These are phyloP conservation scores for Maniola hyperantus DNA, from an alignment of 2,888 invertebrate genomes.

Conservation along the genomic window DNA sequence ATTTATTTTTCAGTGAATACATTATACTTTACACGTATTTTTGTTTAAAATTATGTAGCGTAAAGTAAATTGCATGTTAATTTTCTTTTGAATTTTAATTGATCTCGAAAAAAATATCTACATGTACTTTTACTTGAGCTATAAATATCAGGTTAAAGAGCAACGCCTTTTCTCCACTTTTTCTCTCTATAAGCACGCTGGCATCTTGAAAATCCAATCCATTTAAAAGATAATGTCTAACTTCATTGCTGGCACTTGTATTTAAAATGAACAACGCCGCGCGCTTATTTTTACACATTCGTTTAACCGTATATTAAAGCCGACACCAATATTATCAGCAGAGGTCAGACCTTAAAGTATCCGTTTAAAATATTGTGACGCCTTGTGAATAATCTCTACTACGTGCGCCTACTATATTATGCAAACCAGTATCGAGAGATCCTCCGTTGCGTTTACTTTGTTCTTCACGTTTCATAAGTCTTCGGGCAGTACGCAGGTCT, in stretches of 20 bases:
- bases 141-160: neutral
- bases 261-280: slow-evolving; percentile 40
- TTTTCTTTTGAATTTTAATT: neutral
- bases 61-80: neutral
- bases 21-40: neutral
- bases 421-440: slow-evolving; percentile 43
- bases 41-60: no score
- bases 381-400: slow-evolving; percentile 66
- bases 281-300: slow-evolving; percentile 57
- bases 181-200: slow-evolving; percentile 15
- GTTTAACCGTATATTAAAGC: slow-evolving; percentile 67
- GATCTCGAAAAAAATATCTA: neutral
- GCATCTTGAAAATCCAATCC: slow-evolving; percentile 23
- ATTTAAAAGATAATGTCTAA: slow-evolving; percentile 30
- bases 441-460: slow-evolving; percentile 30
- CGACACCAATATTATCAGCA: slow-evolving; percentile 67
- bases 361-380: slow-evolving; percentile 76
- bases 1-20: no score
- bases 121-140: neutral
- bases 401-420: slow-evolving; percentile 56
- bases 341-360: slow-evolving; percentile 67
- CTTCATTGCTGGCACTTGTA: slow-evolving; percentile 33
- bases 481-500: slow-evolving; percentile 46
- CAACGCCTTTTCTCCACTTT: slow-evolving; percentile 14
- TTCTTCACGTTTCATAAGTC: slow-evolving; percentile 22